Conservation (phyloP, 2,888 invertebrate genomes). For the Anthophora plumipes region DNA sequence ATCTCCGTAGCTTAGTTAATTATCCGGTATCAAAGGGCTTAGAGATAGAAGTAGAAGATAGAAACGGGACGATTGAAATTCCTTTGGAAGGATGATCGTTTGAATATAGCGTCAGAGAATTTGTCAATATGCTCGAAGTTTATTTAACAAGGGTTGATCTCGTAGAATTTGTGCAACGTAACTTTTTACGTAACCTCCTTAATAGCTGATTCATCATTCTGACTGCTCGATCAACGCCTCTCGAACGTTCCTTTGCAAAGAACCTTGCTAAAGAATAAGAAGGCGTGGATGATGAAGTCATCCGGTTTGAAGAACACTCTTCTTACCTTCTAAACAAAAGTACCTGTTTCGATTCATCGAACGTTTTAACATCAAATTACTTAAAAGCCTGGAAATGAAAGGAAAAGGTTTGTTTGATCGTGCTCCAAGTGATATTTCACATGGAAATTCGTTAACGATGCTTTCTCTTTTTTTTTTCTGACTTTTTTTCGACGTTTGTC, state of each 20-base stretch:
- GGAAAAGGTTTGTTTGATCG: slow-evolving; percentile 3
- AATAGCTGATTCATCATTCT: slow-evolving; percentile 71
- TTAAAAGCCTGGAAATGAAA: background rate
- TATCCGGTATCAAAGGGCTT: background rate
- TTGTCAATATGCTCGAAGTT: slow-evolving; percentile 53
- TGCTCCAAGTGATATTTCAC: slow-evolving; percentile 11
- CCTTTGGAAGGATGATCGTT: background rate
- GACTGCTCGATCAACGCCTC: slow-evolving; percentile 69
- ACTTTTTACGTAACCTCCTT: slow-evolving; percentile 55
- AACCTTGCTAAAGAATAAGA: slow-evolving; percentile 11
- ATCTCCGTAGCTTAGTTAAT: background rate
- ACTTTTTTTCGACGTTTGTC: slow-evolving; percentile 28
- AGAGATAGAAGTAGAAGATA: background rate
- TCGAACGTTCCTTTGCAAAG: slow-evolving; percentile 45
- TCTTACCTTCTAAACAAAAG: background rate
- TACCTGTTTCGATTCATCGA: background rate
- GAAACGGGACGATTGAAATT: background rate
- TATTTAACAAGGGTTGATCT: slow-evolving; percentile 38
- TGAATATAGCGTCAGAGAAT: slow-evolving; percentile 29
- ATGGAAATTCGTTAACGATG: slow-evolving; percentile 9
- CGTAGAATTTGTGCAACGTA: slow-evolving; percentile 46
- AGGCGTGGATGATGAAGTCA: slow-evolving; percentile 47
- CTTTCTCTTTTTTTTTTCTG: no score
- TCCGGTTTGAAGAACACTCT: background rate
- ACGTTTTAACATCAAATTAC: background rate